A percentile compares a stretch with the other conserved stretches of the same genome.
These are phyloP conservation scores for Trisateles emortualis DNA, from an alignment of 2,888 invertebrate species.

Conservation along the genomic window DNA sequence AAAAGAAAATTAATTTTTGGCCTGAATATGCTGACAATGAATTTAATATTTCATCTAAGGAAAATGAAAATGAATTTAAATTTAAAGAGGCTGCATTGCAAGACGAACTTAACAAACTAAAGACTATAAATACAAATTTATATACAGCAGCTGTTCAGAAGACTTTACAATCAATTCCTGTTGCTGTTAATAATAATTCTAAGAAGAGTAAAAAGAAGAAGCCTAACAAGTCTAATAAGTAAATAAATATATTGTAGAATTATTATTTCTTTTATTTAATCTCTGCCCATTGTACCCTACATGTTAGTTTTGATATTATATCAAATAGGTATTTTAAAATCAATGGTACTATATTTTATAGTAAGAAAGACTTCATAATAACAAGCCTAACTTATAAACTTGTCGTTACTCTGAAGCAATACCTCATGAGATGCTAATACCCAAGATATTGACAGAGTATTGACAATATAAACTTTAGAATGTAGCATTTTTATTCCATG, in stretches of 20 bases:
- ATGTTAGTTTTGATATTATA: too few species aligned
- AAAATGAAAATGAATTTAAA: slow-evolving; percentile 60
- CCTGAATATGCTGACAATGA: slow-evolving; percentile 52
- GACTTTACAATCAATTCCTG: slow-evolving; percentile 62
- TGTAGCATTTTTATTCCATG: too few species aligned
- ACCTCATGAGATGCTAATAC: too few species aligned
- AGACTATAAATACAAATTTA: slow-evolving; percentile 87
- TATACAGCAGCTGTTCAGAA: slow-evolving; percentile 85
- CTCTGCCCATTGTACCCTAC: too few species aligned
- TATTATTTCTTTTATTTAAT: not conserved
- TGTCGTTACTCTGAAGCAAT: too few species aligned
- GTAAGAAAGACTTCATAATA: too few species aligned
- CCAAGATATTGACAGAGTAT: too few species aligned
- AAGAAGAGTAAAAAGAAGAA: slow-evolving; percentile 64
- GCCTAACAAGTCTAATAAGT: slow-evolving; percentile 38
- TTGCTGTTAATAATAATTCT: slow-evolving; percentile 30
- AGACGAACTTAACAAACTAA: slow-evolving; percentile 84
- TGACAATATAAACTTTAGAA: too few species aligned
- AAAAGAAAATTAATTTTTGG: slow-evolving; percentile 78
- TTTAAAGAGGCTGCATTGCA: slow-evolving; percentile 66
- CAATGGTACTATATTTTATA: too few species aligned
- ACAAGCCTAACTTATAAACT: too few species aligned
- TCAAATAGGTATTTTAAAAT: too few species aligned
- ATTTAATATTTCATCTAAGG: slow-evolving; percentile 47
- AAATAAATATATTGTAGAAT: slow-evolving; percentile 11